These are phyloP conservation scores for Serilophus lunatus DNA, from an alignment of 2,113 vertebrate species.

Conservation along the genomic window DNA sequence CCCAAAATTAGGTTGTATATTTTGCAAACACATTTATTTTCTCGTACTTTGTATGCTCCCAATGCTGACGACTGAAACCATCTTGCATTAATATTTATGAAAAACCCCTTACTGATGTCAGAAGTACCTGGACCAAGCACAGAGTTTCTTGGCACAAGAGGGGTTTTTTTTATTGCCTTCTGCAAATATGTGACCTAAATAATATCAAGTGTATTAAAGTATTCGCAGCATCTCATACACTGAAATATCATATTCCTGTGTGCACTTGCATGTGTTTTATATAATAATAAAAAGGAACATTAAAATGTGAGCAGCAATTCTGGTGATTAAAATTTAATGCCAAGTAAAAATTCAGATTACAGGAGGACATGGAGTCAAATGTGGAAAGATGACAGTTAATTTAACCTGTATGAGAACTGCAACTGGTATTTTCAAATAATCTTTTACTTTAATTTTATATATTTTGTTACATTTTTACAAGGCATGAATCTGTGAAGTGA, in stretches of 20 bases:
- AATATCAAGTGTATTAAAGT: background rate
- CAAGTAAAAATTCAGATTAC: background rate
- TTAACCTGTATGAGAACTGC: background rate
- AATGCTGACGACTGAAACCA: background rate
- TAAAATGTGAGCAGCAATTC: background rate
- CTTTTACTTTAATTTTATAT: background rate
- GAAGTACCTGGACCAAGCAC: background rate
- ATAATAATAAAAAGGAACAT: background rate
- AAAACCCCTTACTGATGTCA: background rate
- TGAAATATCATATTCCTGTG: background rate
- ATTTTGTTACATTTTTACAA: background rate
- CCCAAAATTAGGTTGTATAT: background rate
- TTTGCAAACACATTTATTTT: background rate
- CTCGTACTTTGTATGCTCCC: background rate
- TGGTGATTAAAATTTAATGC: background rate
- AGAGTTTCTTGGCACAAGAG: background rate
- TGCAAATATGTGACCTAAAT: background rate
- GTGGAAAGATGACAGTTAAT: background rate
- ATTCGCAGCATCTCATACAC: accelerated
- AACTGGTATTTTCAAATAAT: background rate
- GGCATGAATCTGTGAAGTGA: background rate
- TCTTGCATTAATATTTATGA: background rate
- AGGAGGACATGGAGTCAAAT: background rate
- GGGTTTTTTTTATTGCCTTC: background rate
- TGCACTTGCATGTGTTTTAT: background rate